Percentiles rank a stretch among this genome's conserved stretches.
phyloP scores from a whole-genome alignment of 1,140 invertebrate genomes.

The Leptopilina boulardi region DNA sequence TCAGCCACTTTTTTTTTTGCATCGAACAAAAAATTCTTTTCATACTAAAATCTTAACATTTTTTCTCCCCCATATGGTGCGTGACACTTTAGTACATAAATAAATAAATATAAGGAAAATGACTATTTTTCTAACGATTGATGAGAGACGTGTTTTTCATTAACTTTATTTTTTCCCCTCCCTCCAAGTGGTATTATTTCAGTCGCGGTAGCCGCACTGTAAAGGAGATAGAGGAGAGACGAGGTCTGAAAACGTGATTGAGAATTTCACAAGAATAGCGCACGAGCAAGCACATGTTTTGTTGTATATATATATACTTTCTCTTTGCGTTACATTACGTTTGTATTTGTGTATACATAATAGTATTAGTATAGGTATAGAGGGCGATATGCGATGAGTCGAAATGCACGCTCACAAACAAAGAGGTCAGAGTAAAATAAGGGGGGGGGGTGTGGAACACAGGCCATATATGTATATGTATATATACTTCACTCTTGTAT shows the following conservation, averaged over 20 bases:
- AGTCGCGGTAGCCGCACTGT: background rate
- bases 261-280: slow-evolving; percentile 48
- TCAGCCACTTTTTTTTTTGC: no score
- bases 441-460: background rate
- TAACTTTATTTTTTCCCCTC: background rate
- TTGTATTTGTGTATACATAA: slow-evolving; percentile 22
- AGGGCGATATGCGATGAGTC: background rate
- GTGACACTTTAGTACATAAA: no score
- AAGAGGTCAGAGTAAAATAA: slow-evolving; percentile 30
- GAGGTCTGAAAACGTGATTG: slow-evolving; percentile 21
- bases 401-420: slow-evolving; percentile 1
- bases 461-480: no score
- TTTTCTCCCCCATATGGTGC: no score
- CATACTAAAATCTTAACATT: no score
- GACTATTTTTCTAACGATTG: no score
- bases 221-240: slow-evolving; percentile 33
- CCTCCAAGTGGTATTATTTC: no score
- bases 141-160: background rate
- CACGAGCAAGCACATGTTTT: slow-evolving; percentile 47
- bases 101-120: no score
- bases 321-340: slow-evolving; percentile 47
- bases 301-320: no score
- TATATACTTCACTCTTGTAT: no score
- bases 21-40: no score
- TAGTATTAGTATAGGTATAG: background rate